Base-by-base conservation (phyloP, 2,888 invertebrate species). In the Xanthostigma xanthostigma region DNA sequence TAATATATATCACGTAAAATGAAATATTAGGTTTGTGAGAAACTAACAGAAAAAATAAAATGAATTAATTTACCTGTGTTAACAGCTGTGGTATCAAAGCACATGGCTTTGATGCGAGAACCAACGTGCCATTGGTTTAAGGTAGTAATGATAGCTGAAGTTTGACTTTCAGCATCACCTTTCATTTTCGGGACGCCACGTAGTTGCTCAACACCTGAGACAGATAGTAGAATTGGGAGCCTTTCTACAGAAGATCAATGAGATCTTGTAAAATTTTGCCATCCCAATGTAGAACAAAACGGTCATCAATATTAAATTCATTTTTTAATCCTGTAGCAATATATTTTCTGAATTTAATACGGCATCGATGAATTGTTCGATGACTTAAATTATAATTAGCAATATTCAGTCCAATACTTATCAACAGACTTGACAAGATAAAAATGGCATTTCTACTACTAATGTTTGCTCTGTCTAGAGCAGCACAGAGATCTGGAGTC, bases 271-370 rank as follows among this genome's bases (percentile, higher is more conserved):
- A 44, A 35, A 53, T 13, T 51, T 53, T 53, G 12, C 52, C 51
- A 27, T 52, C 52, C 50, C 52, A 50, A 35, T 53, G 52, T 9
- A 53, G 45, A 14, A 52, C 47, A 45, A 50, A 52, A 42, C 47
- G 47, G 44, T 52, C 50, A 17, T 52, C 45, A 27, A 41, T 1
- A 38, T 47, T 47, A 13, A 52, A 53, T 9, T 53, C 41, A 41
- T 50, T 34, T 50, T 50, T 52, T 9, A 53, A 44, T 45, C 41
- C 49, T 48, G 14, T 6, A 35, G 50, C 50, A 41, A 53, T 51
- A 36, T 53, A 47, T 50, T 47, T 39, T 49, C 50, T 27, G 36
- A 41, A 10, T 2, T 41, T 2, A 41, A 51, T 52, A 27, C 52
- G 52, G 36, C 41, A 13, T 44, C 53, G 49, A 45, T 53, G 46